Evolutionary conservation across 1,140 invertebrate genomes (phyloP).

Genomic region (Arctopsyche grandis): DNA sequence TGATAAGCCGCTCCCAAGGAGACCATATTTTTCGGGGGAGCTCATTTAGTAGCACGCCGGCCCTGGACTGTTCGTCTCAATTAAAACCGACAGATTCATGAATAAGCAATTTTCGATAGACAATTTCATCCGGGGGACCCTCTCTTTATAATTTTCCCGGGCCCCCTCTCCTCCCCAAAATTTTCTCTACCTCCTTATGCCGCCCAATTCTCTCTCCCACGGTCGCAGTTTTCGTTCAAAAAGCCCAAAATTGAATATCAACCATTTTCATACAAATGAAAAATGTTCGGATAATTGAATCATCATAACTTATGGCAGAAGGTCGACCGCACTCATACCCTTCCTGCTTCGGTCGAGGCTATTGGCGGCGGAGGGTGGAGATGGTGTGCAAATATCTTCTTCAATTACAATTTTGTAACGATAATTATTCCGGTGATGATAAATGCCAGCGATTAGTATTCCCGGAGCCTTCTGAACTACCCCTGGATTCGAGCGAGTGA

Average conservation of each 20-base stretch:
- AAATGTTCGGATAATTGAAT: constrained; percentile 43
- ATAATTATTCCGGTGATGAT: constrained; percentile 29
- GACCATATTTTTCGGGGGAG: constrained; percentile 48
- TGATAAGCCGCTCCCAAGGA: constrained; percentile 47
- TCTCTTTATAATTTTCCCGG: not conserved
- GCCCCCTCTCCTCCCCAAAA: not conserved
- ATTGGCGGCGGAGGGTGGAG: not conserved
- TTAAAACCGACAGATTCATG: constrained; percentile 50
- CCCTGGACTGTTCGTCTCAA: constrained; percentile 52
- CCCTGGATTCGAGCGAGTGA: not conserved
- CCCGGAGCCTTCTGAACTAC: constrained; percentile 8
- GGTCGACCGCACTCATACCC: too few species aligned
- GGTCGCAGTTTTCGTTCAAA: not conserved
- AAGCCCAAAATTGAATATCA: constrained; percentile 41
- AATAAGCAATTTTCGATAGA: constrained; percentile 53
- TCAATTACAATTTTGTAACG: constrained; percentile 32
- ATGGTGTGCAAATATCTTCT: not conserved
- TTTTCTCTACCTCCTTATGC: not conserved
- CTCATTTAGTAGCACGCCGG: constrained; percentile 42
- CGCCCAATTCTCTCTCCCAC: not conserved
- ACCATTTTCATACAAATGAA: constrained; percentile 42
- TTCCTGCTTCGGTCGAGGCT: not conserved
- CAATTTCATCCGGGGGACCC: constrained; percentile 25
- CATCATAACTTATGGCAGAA: constrained; percentile 40
- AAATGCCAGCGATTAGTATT: constrained; percentile 12